Conservation (phyloP, 2,888 invertebrate species). For the Agrochola litura region DNA sequence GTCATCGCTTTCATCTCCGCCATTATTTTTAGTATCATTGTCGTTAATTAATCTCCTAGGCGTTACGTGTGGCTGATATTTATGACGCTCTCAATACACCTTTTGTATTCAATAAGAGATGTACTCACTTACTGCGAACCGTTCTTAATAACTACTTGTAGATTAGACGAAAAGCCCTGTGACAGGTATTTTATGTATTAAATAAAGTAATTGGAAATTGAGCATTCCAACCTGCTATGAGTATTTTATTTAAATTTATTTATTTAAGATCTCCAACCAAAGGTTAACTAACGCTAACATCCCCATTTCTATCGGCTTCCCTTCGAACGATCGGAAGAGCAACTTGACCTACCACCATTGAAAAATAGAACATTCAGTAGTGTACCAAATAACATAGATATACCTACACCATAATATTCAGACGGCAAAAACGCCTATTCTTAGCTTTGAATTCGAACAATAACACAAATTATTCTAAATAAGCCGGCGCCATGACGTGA, state of each 20-base stretch:
- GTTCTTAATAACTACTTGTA: not conserved
- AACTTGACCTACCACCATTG: too few species aligned
- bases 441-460: too few species aligned
- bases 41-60: conserved; percentile 50
- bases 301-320: too few species aligned
- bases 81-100: conserved; percentile 37
- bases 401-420: too few species aligned
- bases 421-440: too few species aligned
- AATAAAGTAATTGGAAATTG: not conserved
- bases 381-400: too few species aligned
- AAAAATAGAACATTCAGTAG: too few species aligned
- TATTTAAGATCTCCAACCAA: not conserved
- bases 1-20: conserved; percentile 36
- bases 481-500: too few species aligned
- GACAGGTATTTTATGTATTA: not conserved
- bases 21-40: conserved; percentile 54
- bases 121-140: not conserved
- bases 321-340: too few species aligned
- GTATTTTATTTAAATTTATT: not conserved
- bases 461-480: too few species aligned
- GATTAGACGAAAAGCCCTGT: not conserved
- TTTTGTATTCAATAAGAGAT: conserved; percentile 28
- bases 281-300: not conserved
- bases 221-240: not conserved
- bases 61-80: conserved; percentile 48